These are phyloP conservation scores for Chalcosyrphus nemorum DNA, from an alignment of 2,888 invertebrate species.

Conservation along the genomic window DNA sequence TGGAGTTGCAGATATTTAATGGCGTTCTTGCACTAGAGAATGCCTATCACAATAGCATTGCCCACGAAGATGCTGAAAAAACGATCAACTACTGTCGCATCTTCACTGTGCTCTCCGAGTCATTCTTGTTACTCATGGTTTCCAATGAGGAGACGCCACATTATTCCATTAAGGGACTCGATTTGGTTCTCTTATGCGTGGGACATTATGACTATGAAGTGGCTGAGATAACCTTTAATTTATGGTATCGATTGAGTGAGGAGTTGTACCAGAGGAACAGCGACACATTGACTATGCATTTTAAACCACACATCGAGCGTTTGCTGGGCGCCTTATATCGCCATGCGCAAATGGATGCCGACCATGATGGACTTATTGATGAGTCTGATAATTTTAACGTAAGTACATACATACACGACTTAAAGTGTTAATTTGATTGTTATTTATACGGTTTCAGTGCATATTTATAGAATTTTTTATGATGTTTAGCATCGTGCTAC, in stretches of 20 bases:
- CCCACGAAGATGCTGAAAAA: constrained; percentile 96
- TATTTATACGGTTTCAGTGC: too few species aligned
- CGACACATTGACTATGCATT: constrained; percentile 90
- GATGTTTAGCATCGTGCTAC: too few species aligned
- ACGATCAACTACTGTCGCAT: constrained; percentile 96
- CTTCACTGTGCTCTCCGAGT: constrained; percentile 94
- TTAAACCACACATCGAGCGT: constrained; percentile 95
- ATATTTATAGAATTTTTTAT: too few species aligned
- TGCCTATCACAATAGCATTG: constrained; percentile 94
- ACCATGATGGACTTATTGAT: constrained; percentile 93
- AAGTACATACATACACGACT: too few species aligned
- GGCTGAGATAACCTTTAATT: constrained; percentile 95
- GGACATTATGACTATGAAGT: constrained; percentile 99
- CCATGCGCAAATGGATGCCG: constrained; percentile 98
- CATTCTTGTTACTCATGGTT: constrained; percentile 93
- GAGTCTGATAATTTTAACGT: constrained; percentile 92
- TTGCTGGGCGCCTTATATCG: constrained; percentile 94
- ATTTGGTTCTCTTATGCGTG: constrained; percentile 94
- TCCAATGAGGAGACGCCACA: constrained; percentile 85
- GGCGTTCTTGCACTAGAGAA: constrained; percentile 91
- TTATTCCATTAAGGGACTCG: constrained; percentile 92
- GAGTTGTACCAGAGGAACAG: constrained; percentile 94
- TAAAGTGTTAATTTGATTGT: too few species aligned
- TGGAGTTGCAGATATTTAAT: constrained; percentile 91
- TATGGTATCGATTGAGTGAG: constrained; percentile 98